Base-by-base conservation (phyloP, 2,113 vertebrate genomes). In the Hippopotamus amphibius region DNA sequence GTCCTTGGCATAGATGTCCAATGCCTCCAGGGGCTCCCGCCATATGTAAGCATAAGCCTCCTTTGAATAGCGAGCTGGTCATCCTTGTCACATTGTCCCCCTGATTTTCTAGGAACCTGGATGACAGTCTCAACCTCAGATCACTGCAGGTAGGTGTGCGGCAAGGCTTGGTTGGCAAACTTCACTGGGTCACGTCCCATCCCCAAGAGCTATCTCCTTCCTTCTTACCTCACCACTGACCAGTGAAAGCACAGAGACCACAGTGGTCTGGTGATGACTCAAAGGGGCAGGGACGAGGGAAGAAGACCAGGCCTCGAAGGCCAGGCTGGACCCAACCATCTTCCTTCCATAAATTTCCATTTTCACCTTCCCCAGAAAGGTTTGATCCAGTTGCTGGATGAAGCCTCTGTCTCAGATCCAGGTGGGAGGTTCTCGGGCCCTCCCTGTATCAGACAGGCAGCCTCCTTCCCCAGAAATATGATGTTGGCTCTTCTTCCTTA, bases 21-120 rank as follows among this genome's bases (percentile, higher is more conserved):
- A 2, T 30, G 85, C 21, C 46, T 46, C 21, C 21, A 28, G 17
- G 4, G 43, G 12, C 72, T 59, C 21, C 53, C n/a, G 61, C 24
- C 5, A 17, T 12, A 9, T 2, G 10, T 15, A 66, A 37, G 22
- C 21, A 8, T 3, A 41, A 50, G 28, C 12, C 65, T 46, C 28
- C n/a, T 93, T 61, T 61, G 65, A 76, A 37, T 30, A 53, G 30
- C 37, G 59, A 28, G 11, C 7, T 1, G 72, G 22, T 37, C 72
- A 61, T 76, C 55, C 57, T 76, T 77, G 50, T 95, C 93, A 96
- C 30, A 41, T 9, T 82, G 59, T 92, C 57, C 28, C 11, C 48
- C 69, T 93, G 30, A 4, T 96, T 95, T 98, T 97, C 83, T 71
- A 98, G 98, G 96, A 66, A 93, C 11, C 2, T 2, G 1, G 41